A percentile compares a stretch with the other conserved stretches of the same genome.
These are phyloP conservation scores for Rhipidura dahli DNA, from an alignment of 2,113 vertebrate species.

Conservation along the genomic window DNA sequence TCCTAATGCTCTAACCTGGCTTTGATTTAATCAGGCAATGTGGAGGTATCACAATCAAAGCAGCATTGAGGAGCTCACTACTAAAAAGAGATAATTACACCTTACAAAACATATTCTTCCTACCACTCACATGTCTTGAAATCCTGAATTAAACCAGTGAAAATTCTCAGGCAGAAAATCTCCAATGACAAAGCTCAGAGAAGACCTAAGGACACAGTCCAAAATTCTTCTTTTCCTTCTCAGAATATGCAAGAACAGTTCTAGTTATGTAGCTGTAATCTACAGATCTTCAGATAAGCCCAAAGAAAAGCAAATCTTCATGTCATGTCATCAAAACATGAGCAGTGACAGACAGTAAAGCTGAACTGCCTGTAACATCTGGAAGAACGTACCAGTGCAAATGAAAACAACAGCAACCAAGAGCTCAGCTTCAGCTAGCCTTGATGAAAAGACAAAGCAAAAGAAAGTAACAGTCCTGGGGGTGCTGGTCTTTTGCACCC, in stretches of 20 bases:
- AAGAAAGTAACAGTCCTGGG: not conserved
- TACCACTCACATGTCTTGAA: not conserved
- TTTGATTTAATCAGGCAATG: conserved; percentile 59
- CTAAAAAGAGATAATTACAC: conserved; percentile 49
- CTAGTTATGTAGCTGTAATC: not conserved
- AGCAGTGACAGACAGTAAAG: not conserved
- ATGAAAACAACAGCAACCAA: not conserved
- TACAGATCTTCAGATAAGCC: not conserved
- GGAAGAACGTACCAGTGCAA: not conserved
- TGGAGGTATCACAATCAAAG: conserved; percentile 63
- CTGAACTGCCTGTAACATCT: not conserved
- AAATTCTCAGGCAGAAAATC: not conserved
- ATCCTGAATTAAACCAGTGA: not conserved
- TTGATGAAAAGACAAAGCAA: not conserved
- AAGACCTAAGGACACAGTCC: not conserved
- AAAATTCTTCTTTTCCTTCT: not conserved
- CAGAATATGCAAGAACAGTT: not conserved
- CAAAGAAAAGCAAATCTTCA: not conserved
- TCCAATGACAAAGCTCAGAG: not conserved
- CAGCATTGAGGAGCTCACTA: conserved; percentile 5
- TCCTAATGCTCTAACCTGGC: conserved; percentile 61
- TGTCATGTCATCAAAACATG: not conserved
- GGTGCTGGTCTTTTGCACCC: not conserved
- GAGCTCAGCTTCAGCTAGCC: not conserved
- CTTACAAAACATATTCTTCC: conserved; percentile 22